Percentiles rank a stretch among this genome's conserved stretches.
Conservation (phyloP, 2,888 invertebrate genomes). For the Tiliacea aurago region DNA sequence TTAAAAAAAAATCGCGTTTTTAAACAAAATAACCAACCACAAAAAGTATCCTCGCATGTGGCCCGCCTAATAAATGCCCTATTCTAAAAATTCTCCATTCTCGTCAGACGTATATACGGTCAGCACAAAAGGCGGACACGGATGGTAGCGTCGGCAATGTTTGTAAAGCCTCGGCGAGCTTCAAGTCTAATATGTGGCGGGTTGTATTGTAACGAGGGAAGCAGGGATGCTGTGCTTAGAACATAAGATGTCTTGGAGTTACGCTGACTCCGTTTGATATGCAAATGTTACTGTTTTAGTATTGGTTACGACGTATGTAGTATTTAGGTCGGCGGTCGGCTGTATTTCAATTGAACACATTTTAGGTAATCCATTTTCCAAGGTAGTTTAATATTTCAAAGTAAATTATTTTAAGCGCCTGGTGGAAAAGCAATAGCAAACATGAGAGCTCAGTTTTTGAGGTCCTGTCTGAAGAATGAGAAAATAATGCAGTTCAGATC, state of each 20-base stretch:
- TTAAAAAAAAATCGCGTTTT: neutral
- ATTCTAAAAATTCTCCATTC: conserved; percentile 54
- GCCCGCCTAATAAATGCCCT: conserved; percentile 44
- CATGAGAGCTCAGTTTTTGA: neutral
- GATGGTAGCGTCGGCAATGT: conserved; percentile 69
- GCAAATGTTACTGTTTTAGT: conserved; percentile 43
- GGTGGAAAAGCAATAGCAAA: conserved; percentile 16
- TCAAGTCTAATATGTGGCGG: conserved; percentile 60
- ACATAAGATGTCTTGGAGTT: conserved; percentile 38
- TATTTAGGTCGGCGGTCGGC: conserved; percentile 5
- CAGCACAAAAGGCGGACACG: conserved; percentile 72
- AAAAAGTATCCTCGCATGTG: conserved; percentile 26
- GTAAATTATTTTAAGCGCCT: conserved; percentile 30
- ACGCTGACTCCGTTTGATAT: conserved; percentile 45
- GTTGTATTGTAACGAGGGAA: conserved; percentile 54
- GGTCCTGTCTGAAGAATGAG: neutral
- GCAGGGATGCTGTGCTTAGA: conserved; percentile 21
- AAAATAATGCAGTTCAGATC: neutral
- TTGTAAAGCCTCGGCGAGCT: conserved; percentile 63
- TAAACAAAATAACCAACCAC: neutral
- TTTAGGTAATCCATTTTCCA: neutral
- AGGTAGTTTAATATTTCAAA: neutral
- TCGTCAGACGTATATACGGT: conserved; percentile 59
- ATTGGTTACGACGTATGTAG: conserved; percentile 36
- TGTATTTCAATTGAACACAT: conserved; percentile 6